Base-by-base conservation (phyloP, 1,140 invertebrate species). In the Vanessa atalanta region DNA sequence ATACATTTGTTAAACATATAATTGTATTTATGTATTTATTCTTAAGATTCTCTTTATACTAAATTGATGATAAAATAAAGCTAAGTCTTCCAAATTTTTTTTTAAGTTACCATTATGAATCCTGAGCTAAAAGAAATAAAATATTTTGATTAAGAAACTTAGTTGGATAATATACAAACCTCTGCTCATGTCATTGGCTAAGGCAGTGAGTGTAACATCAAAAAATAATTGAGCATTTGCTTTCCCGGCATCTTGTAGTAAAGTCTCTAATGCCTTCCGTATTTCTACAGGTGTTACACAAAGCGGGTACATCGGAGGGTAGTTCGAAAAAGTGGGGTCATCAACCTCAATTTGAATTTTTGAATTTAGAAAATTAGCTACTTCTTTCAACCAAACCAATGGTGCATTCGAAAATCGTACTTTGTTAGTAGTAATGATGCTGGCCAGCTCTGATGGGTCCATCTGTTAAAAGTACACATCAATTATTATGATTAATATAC, bases 161-260 rank as follows among this genome's bases (percentile, higher is more conserved):
- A 43, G 6, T 43, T 43, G 9, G 9, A 43, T 43, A 43, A 23
- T 11, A 57, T 72, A 88, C 79, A 81, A 73, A 91, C 94, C 94
- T 93, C 95, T 95, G 53, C 93, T 94, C 93, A 96, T 95, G 79
- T 95, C 95, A 81, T 94, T 95, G 11, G 94, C 94, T 93, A 96
- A 94, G 9, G 94, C 91, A 11, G 94, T 94, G 8, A 96, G 89
- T 60, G 94, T 94, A 47, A 94, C 94, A 85, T 95, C 95, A 79
- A 94, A 96, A 87, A 96, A 96, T 47, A 95, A 78, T 83, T 95
- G 94, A 57, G 89, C 79, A 77, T 94, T 94, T 50, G 93, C 91
- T 72, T 93, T 89, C 3, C 94, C 94, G 15, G 94, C 94, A 77
- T 94, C 91, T 71, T 94, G 92, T 9, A 95, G 82, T 0, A 94